Conservation (phyloP, 2,113 vertebrate species). For the Aix galericulata region DNA sequence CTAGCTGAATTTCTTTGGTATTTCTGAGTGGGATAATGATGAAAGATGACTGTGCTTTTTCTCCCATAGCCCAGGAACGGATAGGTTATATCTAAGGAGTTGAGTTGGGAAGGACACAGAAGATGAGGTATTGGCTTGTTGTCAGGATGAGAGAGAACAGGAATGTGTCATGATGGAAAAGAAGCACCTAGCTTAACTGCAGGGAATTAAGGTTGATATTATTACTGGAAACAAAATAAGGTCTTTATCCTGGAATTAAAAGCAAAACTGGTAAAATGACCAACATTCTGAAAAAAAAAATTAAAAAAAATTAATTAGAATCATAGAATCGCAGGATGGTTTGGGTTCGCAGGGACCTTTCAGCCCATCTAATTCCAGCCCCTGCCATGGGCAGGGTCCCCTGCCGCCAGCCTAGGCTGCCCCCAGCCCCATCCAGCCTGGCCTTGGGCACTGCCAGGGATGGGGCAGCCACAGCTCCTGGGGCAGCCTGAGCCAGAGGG, state of each 20-base stretch:
- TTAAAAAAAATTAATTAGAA: too few species aligned
- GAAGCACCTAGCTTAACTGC: background rate
- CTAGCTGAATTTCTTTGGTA: background rate
- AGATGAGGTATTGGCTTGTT: background rate
- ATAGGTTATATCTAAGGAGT: background rate
- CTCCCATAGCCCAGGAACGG: background rate
- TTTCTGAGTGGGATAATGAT: background rate
- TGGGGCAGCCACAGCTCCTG: too few species aligned
- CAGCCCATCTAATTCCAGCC: too few species aligned
- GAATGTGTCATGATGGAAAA: background rate
- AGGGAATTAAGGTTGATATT: background rate
- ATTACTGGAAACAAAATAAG: background rate
- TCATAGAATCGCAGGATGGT: too few species aligned
- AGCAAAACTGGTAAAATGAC: background rate
- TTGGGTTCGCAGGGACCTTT: too few species aligned
- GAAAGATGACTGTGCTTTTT: background rate
- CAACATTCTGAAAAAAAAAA: background rate
- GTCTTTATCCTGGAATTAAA: background rate
- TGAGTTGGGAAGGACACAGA: background rate
- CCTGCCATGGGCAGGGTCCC: too few species aligned
- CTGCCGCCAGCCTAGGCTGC: too few species aligned
- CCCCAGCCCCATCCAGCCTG: too few species aligned
- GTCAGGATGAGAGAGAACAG: background rate
- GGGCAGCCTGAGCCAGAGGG: too few species aligned
- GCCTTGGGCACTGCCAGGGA: too few species aligned